phyloP scores from a whole-genome alignment of 2,113 vertebrate genomes.

The Halichoeres trimaculatus region DNA sequence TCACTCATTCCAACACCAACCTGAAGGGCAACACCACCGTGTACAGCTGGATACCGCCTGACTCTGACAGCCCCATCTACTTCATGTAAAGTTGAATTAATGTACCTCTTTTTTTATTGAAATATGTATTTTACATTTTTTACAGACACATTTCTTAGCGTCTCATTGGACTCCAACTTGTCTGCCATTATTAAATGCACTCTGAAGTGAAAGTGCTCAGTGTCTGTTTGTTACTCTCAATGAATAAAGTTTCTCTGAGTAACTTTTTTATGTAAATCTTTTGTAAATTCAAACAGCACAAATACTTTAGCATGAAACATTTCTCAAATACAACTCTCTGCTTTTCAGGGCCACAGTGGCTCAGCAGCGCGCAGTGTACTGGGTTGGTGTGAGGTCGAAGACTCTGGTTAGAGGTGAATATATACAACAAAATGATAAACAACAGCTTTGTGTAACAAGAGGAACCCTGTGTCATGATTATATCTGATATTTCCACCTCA shows the following conservation, averaged over 20 bases:
- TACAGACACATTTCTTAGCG: too few relatives aligned
- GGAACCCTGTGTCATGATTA: background rate
- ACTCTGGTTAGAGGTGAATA: conserved; percentile 33
- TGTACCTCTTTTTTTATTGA: background rate
- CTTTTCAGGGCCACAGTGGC: conserved; percentile 51
- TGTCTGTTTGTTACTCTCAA: too few relatives aligned
- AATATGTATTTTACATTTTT: too few relatives aligned
- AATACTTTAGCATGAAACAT: too few relatives aligned
- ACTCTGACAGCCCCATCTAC: conserved; percentile 24
- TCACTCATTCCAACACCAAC: conserved; percentile 67
- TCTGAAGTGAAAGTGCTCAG: too few relatives aligned
- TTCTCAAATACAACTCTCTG: background rate
- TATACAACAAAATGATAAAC: too few relatives aligned
- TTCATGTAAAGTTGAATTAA: conserved; percentile 46
- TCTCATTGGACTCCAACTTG: too few relatives aligned
- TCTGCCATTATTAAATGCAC: too few relatives aligned
- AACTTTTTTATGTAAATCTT: too few relatives aligned
- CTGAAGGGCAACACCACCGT: conserved; percentile 57
- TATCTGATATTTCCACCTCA: background rate
- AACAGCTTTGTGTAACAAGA: background rate
- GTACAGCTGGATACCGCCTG: conserved; percentile 53
- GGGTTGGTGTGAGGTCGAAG: conserved; percentile 48
- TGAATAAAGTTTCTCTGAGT: too few relatives aligned
- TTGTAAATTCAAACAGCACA: too few relatives aligned
- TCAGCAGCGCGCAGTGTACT: conserved; percentile 53